Evolutionary conservation across 2,888 invertebrate genomes (phyloP).

Genomic region (Synanthedon myopaeformis): DNA sequence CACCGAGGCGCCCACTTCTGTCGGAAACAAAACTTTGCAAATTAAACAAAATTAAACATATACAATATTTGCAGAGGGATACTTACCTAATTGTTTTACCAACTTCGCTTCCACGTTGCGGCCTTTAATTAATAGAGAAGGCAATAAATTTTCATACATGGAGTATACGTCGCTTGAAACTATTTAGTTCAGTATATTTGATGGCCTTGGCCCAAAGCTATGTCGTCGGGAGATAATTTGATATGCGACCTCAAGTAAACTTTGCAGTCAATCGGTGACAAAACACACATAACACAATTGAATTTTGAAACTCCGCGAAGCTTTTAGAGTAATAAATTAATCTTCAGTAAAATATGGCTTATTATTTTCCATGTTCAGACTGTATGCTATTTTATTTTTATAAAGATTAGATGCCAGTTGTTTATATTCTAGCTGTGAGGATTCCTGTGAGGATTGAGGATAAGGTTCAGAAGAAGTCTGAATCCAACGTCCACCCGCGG

Average conservation of each 20-base stretch:
- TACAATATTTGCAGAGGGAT: constrained; percentile 24
- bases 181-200: constrained; percentile 27
- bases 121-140: constrained; percentile 41
- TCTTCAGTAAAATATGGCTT: too few relatives aligned
- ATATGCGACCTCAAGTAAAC: constrained; percentile 20
- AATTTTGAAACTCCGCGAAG: too few relatives aligned
- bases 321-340: too few relatives aligned
- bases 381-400: too few relatives aligned
- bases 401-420: too few relatives aligned
- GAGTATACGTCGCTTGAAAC: constrained; percentile 22
- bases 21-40: constrained; percentile 14
- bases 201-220: constrained; percentile 16
- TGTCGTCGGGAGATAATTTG: constrained; percentile 29
- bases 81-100: constrained; percentile 32
- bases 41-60: constrained; percentile 14
- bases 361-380: too few relatives aligned
- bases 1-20: background rate
- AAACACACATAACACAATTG: too few relatives aligned
- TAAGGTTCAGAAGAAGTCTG: too few relatives aligned
- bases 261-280: background rate
- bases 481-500: too few relatives aligned
- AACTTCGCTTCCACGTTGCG: constrained; percentile 27
- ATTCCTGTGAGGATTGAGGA: too few relatives aligned
- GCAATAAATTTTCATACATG: constrained; percentile 41
- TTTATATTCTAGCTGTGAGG: too few relatives aligned